Conservation (phyloP, 2,888 invertebrate species). For the Pollenia amentaria region DNA sequence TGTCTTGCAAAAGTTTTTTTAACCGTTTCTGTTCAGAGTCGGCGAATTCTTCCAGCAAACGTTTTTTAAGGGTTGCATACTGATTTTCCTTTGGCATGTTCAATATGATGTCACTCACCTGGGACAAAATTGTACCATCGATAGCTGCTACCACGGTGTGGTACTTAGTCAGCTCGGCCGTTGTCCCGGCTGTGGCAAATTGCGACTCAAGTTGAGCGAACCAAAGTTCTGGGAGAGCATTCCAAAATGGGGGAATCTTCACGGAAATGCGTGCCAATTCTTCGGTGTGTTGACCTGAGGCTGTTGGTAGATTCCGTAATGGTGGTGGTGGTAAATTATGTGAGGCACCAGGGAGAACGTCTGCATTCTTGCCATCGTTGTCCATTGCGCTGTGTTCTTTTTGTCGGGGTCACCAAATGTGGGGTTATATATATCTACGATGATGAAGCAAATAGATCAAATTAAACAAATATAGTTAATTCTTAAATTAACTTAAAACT, state of each 20-base stretch:
- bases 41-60: conserved; percentile 73
- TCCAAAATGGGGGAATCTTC: conserved; percentile 43
- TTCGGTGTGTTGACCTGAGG: neutral
- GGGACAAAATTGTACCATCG: conserved; percentile 74
- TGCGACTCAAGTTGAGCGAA: conserved; percentile 74
- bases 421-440: neutral
- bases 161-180: conserved; percentile 75
- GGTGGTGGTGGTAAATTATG: too few relatives aligned
- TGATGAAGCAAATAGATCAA: too few relatives aligned
- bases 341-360: too few relatives aligned
- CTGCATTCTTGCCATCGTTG: too few relatives aligned
- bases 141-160: conserved; percentile 76
- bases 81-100: conserved; percentile 66
- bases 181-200: conserved; percentile 59
- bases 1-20: conserved; percentile 72
- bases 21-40: conserved; percentile 75
- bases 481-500: too few relatives aligned
- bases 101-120: conserved; percentile 76
- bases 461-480: too few relatives aligned
- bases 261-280: conserved; percentile 26
- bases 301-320: too few relatives aligned
- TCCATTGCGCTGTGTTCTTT: neutral
- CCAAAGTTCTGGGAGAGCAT: conserved; percentile 29
- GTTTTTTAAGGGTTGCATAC: conserved; percentile 73
- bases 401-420: conserved; percentile 37